Base-by-base conservation (phyloP, 2,888 invertebrate genomes). In the Ischnus inquisitorius region DNA sequence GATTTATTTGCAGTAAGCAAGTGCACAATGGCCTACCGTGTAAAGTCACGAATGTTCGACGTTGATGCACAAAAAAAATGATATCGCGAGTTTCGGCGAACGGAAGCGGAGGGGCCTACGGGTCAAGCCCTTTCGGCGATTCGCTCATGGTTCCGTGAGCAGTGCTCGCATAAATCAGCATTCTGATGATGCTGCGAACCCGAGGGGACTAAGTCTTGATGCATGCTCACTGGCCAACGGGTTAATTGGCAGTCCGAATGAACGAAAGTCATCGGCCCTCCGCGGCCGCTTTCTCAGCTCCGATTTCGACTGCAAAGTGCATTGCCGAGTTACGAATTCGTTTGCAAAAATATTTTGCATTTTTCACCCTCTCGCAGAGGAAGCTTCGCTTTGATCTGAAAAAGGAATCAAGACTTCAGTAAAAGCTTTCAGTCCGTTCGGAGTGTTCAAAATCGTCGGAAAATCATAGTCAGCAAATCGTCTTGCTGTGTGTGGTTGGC, bases 131-230 rank as follows among this genome's bases (percentile, higher is more conserved):
- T 84, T 85, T 84, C 79, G 84, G 82, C 82, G 76, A 79, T 84
- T 72, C 76, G 76, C 76, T 81, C 84, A 85, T 79, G 82, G 84
- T 81, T 77, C 74, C 74, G 83, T 80, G 83, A 85, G 79, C 82
- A 83, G 72, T 74, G 71, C 51, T 79, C 85, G 85, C 86, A 86
- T 85, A 85, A 86, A 86, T 86, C 82, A 86, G 77, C 86, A 86
- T 86, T 82, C 77, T 85, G 81, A 85, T 85, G 77, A 85, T 85
- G 81, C 85, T 76, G 79, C 68, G 82, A 84, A 81, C 62, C 84
- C 71, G 74, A 46, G 51, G 69, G 76, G 71, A 57, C 81, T 74
- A 54, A 64, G 62, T 80, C 74, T 84, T 80, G 77, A 84, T 80
- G 77, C 80, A 84, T 78, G 80, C 77, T 69, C 48, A 68, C 62